Evolutionary conservation across 2,888 invertebrate genomes (phyloP).

Genomic region (Lacanobia wlatinum): DNA sequence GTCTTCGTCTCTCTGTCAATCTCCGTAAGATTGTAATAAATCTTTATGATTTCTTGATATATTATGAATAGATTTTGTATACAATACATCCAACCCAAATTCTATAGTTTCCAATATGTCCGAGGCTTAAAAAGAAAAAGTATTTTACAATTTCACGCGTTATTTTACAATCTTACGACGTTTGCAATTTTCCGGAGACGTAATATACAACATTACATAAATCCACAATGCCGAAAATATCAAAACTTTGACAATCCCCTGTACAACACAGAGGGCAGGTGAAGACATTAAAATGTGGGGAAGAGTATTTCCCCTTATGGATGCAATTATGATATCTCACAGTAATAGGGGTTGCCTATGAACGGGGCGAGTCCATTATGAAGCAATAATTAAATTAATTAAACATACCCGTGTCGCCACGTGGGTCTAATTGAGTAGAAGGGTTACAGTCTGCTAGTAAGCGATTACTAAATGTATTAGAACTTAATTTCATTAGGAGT

Average conservation of each 20-base stretch:
- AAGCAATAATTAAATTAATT: constrained; percentile 58
- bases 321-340: constrained; percentile 45
- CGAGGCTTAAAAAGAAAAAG: no score
- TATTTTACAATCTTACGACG: no score
- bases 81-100: no score
- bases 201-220: not conserved
- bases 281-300: constrained; percentile 31
- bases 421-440: constrained; percentile 41
- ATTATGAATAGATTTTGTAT: no score
- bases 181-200: no score
- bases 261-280: not conserved
- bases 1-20: no score
- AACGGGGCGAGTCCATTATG: constrained; percentile 42
- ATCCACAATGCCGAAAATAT: not conserved
- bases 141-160: no score
- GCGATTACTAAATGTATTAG: constrained; percentile 41
- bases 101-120: no score
- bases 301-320: constrained; percentile 32
- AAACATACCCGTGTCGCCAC: constrained; percentile 40
- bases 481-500: constrained; percentile 35
- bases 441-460: constrained; percentile 37
- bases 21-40: no score
- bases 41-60: no score
- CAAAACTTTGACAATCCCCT: constrained; percentile 1
- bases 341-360: constrained; percentile 37